These are phyloP conservation scores for Oscheius sp. DNA, from an alignment of 1,140 invertebrate species.

Conservation along the genomic window DNA sequence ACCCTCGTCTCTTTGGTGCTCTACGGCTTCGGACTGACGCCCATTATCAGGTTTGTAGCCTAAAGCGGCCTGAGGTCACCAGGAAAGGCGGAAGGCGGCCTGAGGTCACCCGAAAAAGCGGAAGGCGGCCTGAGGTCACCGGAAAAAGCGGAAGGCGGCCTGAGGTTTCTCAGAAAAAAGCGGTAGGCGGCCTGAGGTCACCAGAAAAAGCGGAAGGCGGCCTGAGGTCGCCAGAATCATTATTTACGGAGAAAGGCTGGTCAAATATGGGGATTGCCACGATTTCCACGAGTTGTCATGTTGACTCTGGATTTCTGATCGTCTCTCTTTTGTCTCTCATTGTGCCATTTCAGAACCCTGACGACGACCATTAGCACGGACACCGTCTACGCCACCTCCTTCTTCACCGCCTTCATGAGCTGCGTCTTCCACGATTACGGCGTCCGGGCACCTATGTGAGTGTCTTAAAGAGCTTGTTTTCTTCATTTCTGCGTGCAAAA, in stretches of 20 bases:
- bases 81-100: too few species aligned
- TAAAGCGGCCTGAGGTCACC: too few species aligned
- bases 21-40: constrained; percentile 54
- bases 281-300: background rate
- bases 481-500: constrained; percentile 9
- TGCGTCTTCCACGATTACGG: constrained; percentile 88
- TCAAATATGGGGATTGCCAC: too few species aligned
- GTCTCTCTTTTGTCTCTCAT: background rate
- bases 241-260: too few species aligned
- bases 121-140: too few species aligned
- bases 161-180: too few species aligned
- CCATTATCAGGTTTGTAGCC: constrained; percentile 59
- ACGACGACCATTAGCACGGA: constrained; percentile 93
- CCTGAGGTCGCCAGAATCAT: too few species aligned
- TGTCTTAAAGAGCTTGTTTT: too few species aligned
- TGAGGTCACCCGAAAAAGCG: too few species aligned
- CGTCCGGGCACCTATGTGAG: constrained; percentile 71
- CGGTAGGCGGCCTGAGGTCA: too few species aligned
- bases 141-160: too few species aligned
- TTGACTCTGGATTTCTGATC: constrained; percentile 1
- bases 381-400: constrained; percentile 86
- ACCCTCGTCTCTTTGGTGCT: constrained; percentile 47
- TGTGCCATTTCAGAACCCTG: constrained; percentile 71
- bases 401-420: constrained; percentile 81
- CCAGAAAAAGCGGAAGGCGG: too few species aligned